Evolutionary conservation across 2,797 vertebrate genomes (phyloP), one percentile per base, ranked within the genome.

Genomic region (Denticeps clupeoides): DNA sequence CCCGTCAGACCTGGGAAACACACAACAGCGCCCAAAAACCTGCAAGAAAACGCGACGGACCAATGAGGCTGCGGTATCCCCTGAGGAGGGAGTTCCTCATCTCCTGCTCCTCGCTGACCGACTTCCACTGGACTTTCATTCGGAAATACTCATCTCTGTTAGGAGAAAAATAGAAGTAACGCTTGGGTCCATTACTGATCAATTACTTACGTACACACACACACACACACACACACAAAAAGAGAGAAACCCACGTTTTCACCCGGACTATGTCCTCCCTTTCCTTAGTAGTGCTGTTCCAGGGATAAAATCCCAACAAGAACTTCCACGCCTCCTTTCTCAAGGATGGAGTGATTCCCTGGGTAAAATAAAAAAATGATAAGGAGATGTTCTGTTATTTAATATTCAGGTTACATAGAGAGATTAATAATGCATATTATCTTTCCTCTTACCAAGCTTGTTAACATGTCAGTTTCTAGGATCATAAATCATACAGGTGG

Each of bases 61-160:
- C 89, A 12, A 93, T 91, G 57, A 92, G 82, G 64, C 80, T 91
- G 28, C 89, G 85, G 79, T 92, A 88, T 24, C 89, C 89, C 1
- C 85, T 72, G 60, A 93, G 79, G 45, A 90, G 81, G 1, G 89
- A 88, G 76, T 93, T 93, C 55, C 89, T 86, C 67, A 81, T 89
- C 72, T 93, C 89, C 71, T 93, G 90, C 58, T 90, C 89, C 0
- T 90, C 85, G 5, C 83, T 91, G 59, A 93, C 86, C 0, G 89
- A 93, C 52, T 89, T 92, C 90, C 90, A 93, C 74, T 93, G 90
- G 45, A 93, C 83, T 73, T 93, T 93, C 90, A 93, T 93, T 8
- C 87, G 79, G 72, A 92, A 92, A 62, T 93, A 93, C 61, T 91
- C 89, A 0, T 92, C 89, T 48, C 90, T 93, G 69, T n/a, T n/a